Percentiles rank a stretch among this genome's conserved stretches.
Evolutionary conservation across 2,113 vertebrate species (phyloP).

Genomic region (Bubo bubo): DNA sequence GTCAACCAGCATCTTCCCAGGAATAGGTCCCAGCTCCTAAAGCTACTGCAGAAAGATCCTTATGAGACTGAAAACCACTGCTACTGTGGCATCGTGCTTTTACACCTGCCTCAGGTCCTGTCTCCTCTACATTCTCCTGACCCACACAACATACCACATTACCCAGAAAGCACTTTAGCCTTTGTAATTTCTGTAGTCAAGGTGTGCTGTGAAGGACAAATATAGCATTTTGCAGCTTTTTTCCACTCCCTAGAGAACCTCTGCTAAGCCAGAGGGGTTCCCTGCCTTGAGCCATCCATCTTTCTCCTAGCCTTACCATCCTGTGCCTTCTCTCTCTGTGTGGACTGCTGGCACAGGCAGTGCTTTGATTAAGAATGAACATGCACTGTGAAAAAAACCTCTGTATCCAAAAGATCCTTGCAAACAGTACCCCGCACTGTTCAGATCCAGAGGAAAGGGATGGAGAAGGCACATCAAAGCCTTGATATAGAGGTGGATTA

Average conservation of each 20-base stretch:
- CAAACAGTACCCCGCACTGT: not conserved
- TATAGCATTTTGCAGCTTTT: not conserved
- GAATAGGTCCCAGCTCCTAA: not conserved
- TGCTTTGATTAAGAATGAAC: not conserved
- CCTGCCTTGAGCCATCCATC: not conserved
- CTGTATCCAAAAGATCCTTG: not conserved
- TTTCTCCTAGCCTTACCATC: fast-evolving
- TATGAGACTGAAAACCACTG: not conserved
- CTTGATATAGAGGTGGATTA: not conserved
- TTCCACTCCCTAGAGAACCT: not conserved
- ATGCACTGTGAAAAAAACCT: not conserved
- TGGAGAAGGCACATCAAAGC: not conserved
- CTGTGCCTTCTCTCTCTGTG: not conserved
- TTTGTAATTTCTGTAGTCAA: not conserved
- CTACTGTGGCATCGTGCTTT: not conserved
- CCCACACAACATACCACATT: not conserved
- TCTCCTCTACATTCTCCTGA: not conserved
- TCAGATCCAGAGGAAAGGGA: not conserved
- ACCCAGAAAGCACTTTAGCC: not conserved
- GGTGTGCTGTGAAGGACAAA: not conserved
- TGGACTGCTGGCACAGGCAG: not conserved
- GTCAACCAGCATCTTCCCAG: not conserved
- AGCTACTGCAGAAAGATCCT: not conserved
- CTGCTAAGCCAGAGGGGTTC: not conserved
- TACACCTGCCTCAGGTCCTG: not conserved